Evolutionary conservation across 2,888 invertebrate species (phyloP).

Genomic region (Nezara viridula): DNA sequence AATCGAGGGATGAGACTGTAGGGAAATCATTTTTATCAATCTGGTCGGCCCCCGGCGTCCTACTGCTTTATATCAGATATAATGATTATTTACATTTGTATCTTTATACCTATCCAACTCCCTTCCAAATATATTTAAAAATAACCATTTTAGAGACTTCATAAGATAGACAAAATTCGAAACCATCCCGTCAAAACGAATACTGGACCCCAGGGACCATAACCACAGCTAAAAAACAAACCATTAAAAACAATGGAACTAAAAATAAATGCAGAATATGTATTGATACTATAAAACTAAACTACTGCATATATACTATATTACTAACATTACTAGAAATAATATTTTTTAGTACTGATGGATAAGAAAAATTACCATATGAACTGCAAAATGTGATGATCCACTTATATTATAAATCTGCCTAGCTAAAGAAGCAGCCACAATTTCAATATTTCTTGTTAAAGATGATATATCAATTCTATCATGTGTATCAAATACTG

Average conservation of each 20-base stretch:
- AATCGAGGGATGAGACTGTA: too few species aligned
- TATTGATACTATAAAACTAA: background rate
- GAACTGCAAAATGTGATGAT: constrained; percentile 62
- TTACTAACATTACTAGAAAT: background rate
- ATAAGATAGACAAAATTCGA: too few species aligned
- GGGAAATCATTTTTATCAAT: too few species aligned
- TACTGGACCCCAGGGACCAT: too few species aligned
- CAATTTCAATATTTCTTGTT: constrained; percentile 77
- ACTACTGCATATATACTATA: background rate
- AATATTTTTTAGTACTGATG: background rate
- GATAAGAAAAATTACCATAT: constrained; percentile 61
- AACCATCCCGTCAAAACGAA: too few species aligned
- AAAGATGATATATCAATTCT: constrained; percentile 74
- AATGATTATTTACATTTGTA: too few species aligned
- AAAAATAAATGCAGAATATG: background rate
- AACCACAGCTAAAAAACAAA: too few species aligned
- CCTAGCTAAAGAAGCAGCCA: constrained; percentile 88
- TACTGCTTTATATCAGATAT: too few species aligned
- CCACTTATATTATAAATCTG: constrained; percentile 82
- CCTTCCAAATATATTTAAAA: too few species aligned
- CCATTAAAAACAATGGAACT: background rate
- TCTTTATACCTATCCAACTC: too few species aligned
- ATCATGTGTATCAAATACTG: constrained; percentile 76
- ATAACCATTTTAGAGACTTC: too few species aligned
- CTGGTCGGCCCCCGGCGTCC: too few species aligned